These are phyloP conservation scores for Cancer borealis DNA, from an alignment of 2,888 invertebrate species.

Conservation along the genomic window DNA sequence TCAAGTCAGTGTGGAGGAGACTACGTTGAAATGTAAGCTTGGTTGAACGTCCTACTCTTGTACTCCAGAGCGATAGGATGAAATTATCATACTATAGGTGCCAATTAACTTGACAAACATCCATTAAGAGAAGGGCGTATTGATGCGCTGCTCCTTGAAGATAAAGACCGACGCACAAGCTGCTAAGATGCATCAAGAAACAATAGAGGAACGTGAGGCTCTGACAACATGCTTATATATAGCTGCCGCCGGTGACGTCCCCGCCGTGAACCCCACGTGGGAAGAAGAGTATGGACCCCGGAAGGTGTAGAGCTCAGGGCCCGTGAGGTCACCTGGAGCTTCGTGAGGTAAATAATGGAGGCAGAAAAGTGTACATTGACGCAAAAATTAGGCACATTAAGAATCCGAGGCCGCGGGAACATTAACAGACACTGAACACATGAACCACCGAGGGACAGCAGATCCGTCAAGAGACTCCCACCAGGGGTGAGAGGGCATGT, in stretches of 20 bases:
- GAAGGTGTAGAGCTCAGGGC: background rate
- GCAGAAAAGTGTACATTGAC: background rate
- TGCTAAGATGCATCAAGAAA: background rate
- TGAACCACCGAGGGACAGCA: background rate
- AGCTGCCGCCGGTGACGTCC: background rate
- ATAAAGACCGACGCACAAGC: background rate
- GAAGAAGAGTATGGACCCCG: background rate
- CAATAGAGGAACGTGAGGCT: background rate
- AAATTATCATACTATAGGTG: background rate
- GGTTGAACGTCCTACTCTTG: background rate
- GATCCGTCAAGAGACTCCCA: background rate
- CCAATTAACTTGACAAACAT: background rate
- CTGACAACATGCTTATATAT: background rate
- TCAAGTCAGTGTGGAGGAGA: background rate
- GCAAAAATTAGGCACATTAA: background rate
- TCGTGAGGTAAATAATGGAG: background rate
- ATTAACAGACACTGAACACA: background rate
- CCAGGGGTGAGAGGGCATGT: slow-evolving; percentile 2
- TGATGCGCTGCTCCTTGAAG: background rate
- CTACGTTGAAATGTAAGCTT: background rate
- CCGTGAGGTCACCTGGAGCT: background rate
- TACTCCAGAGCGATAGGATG: background rate
- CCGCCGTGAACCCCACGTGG: background rate
- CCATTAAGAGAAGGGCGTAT: background rate
- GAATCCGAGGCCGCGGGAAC: background rate